Base-by-base conservation (phyloP, 53 echinoderm and acorn worm species). In the Temnopleurus reevesii region DNA sequence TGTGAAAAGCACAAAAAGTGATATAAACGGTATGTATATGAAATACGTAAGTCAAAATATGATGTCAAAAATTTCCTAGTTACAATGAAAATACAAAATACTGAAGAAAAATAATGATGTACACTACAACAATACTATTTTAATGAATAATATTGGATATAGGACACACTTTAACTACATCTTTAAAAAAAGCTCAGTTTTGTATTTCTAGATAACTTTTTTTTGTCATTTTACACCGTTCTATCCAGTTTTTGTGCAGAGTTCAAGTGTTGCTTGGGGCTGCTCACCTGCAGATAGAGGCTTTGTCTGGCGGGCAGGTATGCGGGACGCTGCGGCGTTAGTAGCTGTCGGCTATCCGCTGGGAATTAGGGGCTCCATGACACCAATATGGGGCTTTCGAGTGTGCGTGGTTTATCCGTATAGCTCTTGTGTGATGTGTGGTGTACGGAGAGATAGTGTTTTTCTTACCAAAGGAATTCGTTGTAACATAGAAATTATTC, bases 211-310 rank as follows among this genome's bases (percentile, higher is more conserved):
- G 71, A 15, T 3, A 13, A 30, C 81, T 49, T 83, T 35, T 83
- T 55, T 55, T 83, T 33, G 33, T 36, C 17, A 23, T 21, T 53
- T 82, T 55, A 51, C 29, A 18, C 34, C 82, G 29, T 28, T 82
- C n/a, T n/a, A n/a, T n/a, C n/a, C n/a, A n/a, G 56, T 85, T 85
- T 56, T 85, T 61, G 85, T 55, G 56, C 36, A n/a, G 51, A 36
- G n/a, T 81, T n/a, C n/a, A 85, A 85, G 41, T 60, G 85, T 85
- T 18, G 85, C 85, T 85, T 23, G 44, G 12, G 85, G 85, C 85
- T 24, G 15, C 85, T 85, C 85, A 85, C 85, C 85, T 85, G 85
- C 85, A 45, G 27, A 46, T 9, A 43, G 34, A 23, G 85, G 60
- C 85, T 60, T 59, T 59, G 45, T 85, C 85, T 56, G 41, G 26